These are phyloP conservation scores for Rhizoglyphus robini DNA, from an alignment of 1,140 invertebrate genomes.

Conservation along the genomic window DNA sequence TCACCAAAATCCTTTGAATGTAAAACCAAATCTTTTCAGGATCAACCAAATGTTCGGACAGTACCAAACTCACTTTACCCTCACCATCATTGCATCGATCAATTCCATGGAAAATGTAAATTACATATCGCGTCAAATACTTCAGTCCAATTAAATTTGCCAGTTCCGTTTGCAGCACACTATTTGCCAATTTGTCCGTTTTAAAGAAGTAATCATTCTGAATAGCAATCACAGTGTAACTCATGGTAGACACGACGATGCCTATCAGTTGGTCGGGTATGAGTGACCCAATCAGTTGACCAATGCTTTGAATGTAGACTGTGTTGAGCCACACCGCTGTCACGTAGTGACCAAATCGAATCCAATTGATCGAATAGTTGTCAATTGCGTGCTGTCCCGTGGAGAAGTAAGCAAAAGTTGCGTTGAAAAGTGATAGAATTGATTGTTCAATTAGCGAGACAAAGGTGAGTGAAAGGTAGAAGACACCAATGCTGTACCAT, in stretches of 20 bases:
- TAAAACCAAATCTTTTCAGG: neutral
- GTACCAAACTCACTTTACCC: neutral
- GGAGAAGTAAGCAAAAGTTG: neutral
- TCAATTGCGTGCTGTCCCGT: neutral
- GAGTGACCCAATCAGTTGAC: neutral
- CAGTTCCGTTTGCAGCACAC: neutral
- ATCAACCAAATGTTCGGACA: neutral
- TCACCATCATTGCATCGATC: neutral
- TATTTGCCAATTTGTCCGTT: no score
- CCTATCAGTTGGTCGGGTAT: neutral
- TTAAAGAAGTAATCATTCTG: neutral
- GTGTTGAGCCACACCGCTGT: neutral
- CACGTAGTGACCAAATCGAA: neutral
- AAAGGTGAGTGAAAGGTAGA: neutral
- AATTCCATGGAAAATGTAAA: neutral
- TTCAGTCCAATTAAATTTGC: neutral
- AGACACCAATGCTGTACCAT: neutral
- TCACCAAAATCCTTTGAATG: neutral
- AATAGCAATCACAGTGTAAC: no score
- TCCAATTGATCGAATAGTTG: slow-evolving; percentile 2
- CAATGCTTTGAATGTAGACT: neutral
- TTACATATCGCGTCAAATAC: neutral
- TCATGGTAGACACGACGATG: neutral
- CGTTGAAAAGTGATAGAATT: neutral
- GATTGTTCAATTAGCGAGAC: no score